Percentiles rank a stretch among this genome's conserved stretches.
phyloP scores from a whole-genome alignment of 2,113 vertebrate species.

The Apeltes quadracus region DNA sequence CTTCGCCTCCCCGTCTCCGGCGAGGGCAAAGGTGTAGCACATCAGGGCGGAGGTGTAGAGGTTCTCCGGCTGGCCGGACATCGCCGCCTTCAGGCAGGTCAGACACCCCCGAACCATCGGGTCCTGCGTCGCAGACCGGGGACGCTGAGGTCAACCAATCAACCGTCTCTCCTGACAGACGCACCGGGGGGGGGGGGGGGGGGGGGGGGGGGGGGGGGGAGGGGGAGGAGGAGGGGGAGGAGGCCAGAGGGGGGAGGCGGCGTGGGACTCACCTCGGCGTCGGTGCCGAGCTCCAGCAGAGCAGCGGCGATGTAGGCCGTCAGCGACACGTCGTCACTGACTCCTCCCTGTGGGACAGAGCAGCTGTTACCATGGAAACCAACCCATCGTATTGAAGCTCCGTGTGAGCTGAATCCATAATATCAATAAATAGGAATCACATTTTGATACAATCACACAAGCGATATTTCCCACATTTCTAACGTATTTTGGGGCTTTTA shows the following conservation, averaged over 20 bases:
- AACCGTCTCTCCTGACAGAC: no score
- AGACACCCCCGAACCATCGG: conserved; percentile 76
- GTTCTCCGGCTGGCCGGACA: conserved; percentile 54
- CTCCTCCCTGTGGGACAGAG: conserved; percentile 80
- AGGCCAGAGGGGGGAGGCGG: fast-evolving
- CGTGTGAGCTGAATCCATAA: no score
- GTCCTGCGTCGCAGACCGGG: conserved; percentile 67
- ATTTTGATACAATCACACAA: no score
- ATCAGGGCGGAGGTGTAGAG: conserved; percentile 84
- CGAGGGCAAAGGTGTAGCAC: conserved; percentile 88
- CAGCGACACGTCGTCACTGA: conserved; percentile 85
- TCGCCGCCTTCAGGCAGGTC: conserved; percentile 71
- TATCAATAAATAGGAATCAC: no score
- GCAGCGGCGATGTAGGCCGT: conserved; percentile 85
- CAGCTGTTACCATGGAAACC: background rate
- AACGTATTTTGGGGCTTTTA: no score
- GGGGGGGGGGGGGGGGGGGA: no score
- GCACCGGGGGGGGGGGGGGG: no score
- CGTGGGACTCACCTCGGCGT: conserved; percentile 71
- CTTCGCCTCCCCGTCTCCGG: conserved; percentile 77
- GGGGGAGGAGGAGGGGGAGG: no score
- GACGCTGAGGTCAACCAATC: background rate
- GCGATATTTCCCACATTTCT: no score
- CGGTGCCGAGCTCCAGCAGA: conserved; percentile 81
- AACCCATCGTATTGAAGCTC: no score